These are phyloP conservation scores for Kryphioiulus occultus DNA, from an alignment of 2,888 invertebrate species.

Conservation along the genomic window DNA sequence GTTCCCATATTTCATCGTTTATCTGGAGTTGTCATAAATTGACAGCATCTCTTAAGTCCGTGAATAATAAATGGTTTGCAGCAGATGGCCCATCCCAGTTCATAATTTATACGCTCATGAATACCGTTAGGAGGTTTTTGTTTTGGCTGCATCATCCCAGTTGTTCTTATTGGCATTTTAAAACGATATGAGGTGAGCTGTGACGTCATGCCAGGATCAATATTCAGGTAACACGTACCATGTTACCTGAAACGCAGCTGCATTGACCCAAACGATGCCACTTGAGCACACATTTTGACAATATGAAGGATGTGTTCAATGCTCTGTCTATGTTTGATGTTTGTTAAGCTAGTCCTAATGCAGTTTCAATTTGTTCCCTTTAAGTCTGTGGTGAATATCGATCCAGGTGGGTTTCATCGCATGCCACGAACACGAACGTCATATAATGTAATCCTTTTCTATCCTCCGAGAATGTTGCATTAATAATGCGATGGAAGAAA, in stretches of 20 bases:
- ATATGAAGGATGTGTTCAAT: background rate
- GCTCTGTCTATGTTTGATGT: background rate
- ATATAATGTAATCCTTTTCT: background rate
- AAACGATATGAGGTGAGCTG: background rate
- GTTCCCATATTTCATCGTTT: constrained; percentile 10
- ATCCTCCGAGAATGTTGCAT: background rate
- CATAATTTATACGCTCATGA: background rate
- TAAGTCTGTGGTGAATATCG: constrained; percentile 11
- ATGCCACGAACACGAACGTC: background rate
- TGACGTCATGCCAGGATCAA: background rate
- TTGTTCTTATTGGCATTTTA: background rate
- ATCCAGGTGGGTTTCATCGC: background rate
- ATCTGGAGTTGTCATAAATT: background rate
- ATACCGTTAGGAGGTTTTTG: background rate
- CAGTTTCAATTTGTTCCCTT: background rate
- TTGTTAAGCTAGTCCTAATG: background rate
- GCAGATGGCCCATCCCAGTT: background rate
- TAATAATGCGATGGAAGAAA: background rate
- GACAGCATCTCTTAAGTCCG: background rate
- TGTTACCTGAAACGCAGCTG: background rate
- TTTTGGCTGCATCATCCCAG: background rate
- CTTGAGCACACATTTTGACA: background rate
- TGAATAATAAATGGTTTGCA: background rate
- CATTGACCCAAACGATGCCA: background rate
- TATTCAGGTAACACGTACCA: no score